These are phyloP conservation scores for Octopus sinensis DNA, from an alignment of 1,140 invertebrate genomes.

Conservation along the genomic window DNA sequence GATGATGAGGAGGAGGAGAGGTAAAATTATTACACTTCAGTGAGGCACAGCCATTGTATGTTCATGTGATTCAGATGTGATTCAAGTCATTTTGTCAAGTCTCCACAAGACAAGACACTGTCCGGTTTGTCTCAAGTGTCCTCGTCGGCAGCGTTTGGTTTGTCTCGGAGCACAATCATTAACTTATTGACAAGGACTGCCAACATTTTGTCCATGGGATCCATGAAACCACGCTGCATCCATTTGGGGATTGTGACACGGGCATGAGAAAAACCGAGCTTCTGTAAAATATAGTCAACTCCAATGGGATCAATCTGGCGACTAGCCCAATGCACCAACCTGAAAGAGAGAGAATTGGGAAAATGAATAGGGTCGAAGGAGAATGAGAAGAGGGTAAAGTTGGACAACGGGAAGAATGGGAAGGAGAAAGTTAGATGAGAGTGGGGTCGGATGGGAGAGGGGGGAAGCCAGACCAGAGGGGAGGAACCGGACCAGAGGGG, in stretches of 20 bases:
- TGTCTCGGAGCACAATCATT: conserved; percentile 44
- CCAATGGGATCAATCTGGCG: conserved; percentile 95
- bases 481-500: not conserved
- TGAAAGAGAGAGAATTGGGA: conserved; percentile 47
- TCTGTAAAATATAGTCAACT: conserved; percentile 94
- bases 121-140: conserved; percentile 12
- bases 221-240: conserved; percentile 95
- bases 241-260: conserved; percentile 98
- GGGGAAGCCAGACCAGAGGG: not conserved
- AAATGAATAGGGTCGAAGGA: not conserved
- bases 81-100: too few relatives aligned
- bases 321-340: conserved; percentile 88
- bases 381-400: not conserved
- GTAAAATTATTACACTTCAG: too few relatives aligned
- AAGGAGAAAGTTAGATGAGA: not conserved
- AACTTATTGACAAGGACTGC: conserved; percentile 52
- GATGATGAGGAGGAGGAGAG: too few relatives aligned
- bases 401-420: not conserved
- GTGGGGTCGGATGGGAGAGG: not conserved
- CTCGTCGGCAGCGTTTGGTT: conserved; percentile 29
- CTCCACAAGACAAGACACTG: not conserved
- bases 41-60: too few relatives aligned
- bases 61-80: too few relatives aligned
- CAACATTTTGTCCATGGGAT: conserved; percentile 66
- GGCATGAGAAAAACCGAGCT: conserved; percentile 93